phyloP scores from a whole-genome alignment of 2,113 vertebrate species.

The Sinocyclocheilus grahami region DNA sequence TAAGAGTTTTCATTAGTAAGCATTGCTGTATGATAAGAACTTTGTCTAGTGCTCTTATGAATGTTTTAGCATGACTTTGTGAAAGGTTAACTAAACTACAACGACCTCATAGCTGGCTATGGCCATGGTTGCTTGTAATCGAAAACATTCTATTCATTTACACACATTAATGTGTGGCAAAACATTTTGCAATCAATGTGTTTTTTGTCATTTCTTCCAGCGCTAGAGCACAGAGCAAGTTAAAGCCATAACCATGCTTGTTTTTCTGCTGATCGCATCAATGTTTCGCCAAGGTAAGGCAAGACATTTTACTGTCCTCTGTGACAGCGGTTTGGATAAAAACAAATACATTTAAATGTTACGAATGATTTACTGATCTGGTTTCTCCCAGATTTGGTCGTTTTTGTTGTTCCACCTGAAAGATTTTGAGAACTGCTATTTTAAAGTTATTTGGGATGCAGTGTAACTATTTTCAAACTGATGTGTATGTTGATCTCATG shows the following conservation, averaged over 20 bases:
- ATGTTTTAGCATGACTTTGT: too few relatives aligned
- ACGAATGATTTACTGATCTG: not conserved
- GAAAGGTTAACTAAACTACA: too few relatives aligned
- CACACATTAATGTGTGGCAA: not conserved
- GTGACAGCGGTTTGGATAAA: not conserved
- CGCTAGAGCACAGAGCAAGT: not conserved
- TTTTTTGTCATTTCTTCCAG: not conserved
- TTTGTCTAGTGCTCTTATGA: too few relatives aligned
- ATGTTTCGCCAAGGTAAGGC: conserved; percentile 33
- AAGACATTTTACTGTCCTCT: not conserved
- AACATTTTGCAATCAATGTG: not conserved
- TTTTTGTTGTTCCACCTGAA: not conserved
- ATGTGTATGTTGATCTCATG: not conserved
- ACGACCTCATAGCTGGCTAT: too few relatives aligned
- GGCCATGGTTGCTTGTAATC: not conserved
- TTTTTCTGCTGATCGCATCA: conserved; percentile 20
- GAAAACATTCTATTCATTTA: not conserved
- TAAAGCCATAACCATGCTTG: conserved; percentile 31
- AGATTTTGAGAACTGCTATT: not conserved
- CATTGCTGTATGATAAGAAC: too few relatives aligned
- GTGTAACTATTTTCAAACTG: not conserved
- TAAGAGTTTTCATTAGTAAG: too few relatives aligned
- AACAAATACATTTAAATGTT: not conserved
- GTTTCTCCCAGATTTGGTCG: not conserved
- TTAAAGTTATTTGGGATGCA: not conserved